phyloP scores from a whole-genome alignment of 2,113 vertebrate genomes.

The Rhombomys opimus region DNA sequence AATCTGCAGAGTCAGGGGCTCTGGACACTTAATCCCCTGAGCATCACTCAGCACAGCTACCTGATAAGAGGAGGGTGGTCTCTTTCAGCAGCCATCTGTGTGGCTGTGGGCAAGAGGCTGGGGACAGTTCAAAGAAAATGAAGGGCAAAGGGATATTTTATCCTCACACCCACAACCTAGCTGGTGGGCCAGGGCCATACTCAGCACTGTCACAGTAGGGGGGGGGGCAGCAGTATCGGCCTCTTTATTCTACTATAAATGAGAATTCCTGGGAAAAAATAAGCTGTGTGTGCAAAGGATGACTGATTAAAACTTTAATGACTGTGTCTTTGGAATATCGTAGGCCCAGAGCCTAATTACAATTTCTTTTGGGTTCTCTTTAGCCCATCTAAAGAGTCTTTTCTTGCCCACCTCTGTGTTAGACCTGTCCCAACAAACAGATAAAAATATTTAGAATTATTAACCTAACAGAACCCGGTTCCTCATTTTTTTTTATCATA shows the following conservation, averaged over 20 bases:
- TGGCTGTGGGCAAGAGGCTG: neutral
- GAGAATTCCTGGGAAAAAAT: neutral
- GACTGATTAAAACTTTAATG: neutral
- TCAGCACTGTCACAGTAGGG: neutral
- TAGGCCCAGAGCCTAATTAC: neutral
- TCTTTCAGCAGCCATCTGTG: neutral
- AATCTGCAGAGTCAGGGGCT: neutral
- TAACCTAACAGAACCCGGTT: neutral
- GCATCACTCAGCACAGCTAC: neutral
- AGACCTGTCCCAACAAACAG: neutral
- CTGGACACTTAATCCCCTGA: neutral
- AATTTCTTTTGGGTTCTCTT: neutral
- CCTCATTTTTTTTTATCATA: too few relatives aligned
- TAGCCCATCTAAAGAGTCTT: neutral
- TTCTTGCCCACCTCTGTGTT: neutral
- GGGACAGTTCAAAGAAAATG: neutral
- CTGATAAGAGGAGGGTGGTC: neutral
- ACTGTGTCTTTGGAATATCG: neutral
- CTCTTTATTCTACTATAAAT: neutral
- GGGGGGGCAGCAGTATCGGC: neutral
- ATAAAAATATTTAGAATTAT: neutral
- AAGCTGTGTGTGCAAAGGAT: neutral
- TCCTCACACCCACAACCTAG: neutral
- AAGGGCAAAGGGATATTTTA: neutral
- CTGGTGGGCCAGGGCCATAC: neutral